These are phyloP conservation scores for Oligia strigilis DNA, from an alignment of 2,888 invertebrate species.

Conservation along the genomic window DNA sequence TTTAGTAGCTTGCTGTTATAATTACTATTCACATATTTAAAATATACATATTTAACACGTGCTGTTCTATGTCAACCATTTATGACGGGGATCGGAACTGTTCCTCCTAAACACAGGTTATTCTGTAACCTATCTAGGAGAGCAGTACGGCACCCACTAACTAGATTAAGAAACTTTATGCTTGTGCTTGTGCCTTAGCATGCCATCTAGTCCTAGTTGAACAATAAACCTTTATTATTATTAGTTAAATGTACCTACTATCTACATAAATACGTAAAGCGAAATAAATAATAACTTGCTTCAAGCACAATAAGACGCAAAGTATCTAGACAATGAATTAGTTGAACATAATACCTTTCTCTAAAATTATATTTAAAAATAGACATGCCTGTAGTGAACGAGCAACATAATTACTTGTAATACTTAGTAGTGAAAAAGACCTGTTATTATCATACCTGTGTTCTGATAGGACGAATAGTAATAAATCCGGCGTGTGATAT, in stretches of 20 bases:
- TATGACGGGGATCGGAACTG: no score
- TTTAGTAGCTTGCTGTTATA: no score
- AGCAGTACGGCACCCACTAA: no score
- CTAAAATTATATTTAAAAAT: conserved; percentile 5
- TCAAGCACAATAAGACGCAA: neutral
- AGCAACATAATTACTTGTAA: neutral
- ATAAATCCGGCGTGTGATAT: conserved; percentile 26
- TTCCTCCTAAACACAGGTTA: no score
- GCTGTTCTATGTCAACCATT: no score
- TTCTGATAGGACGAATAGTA: conserved; percentile 13
- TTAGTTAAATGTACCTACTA: neutral
- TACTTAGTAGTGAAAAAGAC: neutral
- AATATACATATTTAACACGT: no score
- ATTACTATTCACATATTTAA: no score
- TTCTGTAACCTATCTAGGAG: no score
- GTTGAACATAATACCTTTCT: neutral
- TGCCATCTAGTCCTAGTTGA: no score
- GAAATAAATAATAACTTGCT: conserved; percentile 2
- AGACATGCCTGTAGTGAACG: neutral
- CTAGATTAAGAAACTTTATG: no score
- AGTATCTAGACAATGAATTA: neutral
- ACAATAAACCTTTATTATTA: no score
- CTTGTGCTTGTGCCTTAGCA: no score
- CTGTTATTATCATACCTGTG: neutral
- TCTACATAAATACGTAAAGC: neutral